Evolutionary conservation across 2,113 vertebrate species (phyloP).

Genomic region (Chionodraco myersi): DNA sequence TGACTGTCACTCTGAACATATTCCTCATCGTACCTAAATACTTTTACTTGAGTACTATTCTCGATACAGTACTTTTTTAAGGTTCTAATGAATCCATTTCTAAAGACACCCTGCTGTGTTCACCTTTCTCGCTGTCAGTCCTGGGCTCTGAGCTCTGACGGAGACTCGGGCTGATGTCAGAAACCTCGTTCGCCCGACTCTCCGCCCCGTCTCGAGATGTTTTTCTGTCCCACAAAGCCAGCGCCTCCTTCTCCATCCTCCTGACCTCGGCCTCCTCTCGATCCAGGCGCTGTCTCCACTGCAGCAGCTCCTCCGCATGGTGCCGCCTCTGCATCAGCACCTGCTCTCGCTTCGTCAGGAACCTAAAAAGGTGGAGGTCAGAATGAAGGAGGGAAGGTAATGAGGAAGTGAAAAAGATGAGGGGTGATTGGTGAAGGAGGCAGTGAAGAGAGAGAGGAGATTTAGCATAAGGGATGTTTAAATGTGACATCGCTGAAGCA

Average conservation of each 20-base stretch:
- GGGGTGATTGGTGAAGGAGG: constrained; percentile 1
- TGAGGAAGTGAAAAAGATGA: background rate
- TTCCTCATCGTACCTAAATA: no score
- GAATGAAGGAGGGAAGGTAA: background rate
- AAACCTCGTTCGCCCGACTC: constrained; percentile 38
- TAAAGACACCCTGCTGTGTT: background rate
- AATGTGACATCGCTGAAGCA: constrained; percentile 22
- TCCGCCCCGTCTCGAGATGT: constrained; percentile 35
- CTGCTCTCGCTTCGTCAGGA: constrained; percentile 96
- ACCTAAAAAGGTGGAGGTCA: constrained; percentile 81
- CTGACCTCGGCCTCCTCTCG: constrained; percentile 92
- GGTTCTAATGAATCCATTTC: no score
- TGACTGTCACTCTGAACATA: no score
- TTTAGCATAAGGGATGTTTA: constrained; percentile 35
- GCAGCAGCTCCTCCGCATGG: constrained; percentile 92
- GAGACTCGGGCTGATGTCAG: constrained; percentile 47
- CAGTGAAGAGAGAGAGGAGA: constrained; percentile 27
- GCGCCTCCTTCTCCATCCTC: constrained; percentile 92
- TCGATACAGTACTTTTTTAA: no score
- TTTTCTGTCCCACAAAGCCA: constrained; percentile 91
- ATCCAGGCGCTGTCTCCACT: constrained; percentile 93
- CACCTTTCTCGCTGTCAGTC: constrained; percentile 72
- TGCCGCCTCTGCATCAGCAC: constrained; percentile 93
- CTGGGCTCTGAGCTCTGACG: constrained; percentile 48
- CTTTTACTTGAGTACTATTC: no score